Conservation (phyloP, 1,140 invertebrate species). For the Plodia interpunctella region DNA sequence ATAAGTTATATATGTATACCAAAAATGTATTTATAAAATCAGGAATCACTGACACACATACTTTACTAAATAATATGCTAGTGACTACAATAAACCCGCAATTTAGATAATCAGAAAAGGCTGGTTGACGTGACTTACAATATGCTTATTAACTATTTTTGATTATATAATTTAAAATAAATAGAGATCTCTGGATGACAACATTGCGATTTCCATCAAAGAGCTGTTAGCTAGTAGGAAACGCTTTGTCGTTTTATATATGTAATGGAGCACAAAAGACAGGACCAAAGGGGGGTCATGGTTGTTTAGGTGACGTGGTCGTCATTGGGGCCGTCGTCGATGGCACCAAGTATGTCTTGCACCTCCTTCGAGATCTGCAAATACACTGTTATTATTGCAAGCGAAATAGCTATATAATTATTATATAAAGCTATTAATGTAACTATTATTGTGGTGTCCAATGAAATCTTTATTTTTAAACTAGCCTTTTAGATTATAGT, state of each 20-base stretch:
- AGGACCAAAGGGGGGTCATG: no score
- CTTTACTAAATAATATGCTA: background rate
- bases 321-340: slow-evolving; percentile 16
- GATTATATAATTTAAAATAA: background rate
- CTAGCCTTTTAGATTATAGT: background rate
- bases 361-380: slow-evolving; percentile 25
- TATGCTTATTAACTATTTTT: background rate
- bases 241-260: background rate
- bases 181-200: slow-evolving; percentile 15
- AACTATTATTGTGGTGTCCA: no score
- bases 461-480: no score
- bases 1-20: no score
- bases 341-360: slow-evolving; percentile 16
- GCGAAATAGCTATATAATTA: no score
- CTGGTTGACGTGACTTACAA: background rate
- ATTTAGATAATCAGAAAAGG: slow-evolving; percentile 14
- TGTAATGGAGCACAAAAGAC: no score
- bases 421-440: no score
- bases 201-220: background rate
- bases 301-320: background rate
- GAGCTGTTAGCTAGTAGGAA: background rate
- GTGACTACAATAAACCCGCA: slow-evolving; percentile 19
- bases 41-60: background rate
- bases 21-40: no score
- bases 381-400: background rate